These are phyloP conservation scores for Rhabdophis nuchalis DNA, from an alignment of 2,797 vertebrate genomes.

Conservation along the genomic window DNA sequence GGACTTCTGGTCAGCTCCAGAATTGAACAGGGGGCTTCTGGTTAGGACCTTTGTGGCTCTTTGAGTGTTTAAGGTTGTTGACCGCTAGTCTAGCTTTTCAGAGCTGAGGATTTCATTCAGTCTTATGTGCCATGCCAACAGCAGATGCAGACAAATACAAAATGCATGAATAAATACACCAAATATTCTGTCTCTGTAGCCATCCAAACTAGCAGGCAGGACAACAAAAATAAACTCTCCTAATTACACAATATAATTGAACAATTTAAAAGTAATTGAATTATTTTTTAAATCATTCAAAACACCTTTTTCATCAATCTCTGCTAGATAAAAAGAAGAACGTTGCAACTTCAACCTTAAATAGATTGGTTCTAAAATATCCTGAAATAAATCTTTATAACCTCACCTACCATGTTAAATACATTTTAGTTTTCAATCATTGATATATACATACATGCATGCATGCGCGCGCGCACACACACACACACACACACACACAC, in stretches of 20 bases:
- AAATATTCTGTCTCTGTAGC: neutral
- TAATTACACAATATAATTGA: neutral
- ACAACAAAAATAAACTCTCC: neutral
- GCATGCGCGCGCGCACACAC: too few relatives aligned
- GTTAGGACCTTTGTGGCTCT: too few relatives aligned
- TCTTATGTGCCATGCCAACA: neutral
- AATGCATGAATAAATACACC: neutral
- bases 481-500: too few relatives aligned
- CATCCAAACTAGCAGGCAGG: neutral
- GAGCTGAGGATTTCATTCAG: neutral
- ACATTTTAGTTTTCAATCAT: too few relatives aligned
- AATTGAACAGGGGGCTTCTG: too few relatives aligned
- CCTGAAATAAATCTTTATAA: neutral
- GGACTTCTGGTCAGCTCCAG: too few relatives aligned
- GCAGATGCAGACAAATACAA: neutral
- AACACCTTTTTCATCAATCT: neutral
- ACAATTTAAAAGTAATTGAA: neutral
- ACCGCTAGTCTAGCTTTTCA: neutral
- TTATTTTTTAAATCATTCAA: neutral
- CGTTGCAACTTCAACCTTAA: neutral
- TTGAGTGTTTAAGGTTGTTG: too few relatives aligned
- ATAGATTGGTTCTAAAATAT: neutral
- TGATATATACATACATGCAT: too few relatives aligned
- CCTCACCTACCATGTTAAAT: too few relatives aligned
- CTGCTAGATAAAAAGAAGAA: neutral